These are phyloP conservation scores for Eueremaeus valkanovi DNA, from an alignment of 2,888 invertebrate genomes.

Conservation along the genomic window DNA sequence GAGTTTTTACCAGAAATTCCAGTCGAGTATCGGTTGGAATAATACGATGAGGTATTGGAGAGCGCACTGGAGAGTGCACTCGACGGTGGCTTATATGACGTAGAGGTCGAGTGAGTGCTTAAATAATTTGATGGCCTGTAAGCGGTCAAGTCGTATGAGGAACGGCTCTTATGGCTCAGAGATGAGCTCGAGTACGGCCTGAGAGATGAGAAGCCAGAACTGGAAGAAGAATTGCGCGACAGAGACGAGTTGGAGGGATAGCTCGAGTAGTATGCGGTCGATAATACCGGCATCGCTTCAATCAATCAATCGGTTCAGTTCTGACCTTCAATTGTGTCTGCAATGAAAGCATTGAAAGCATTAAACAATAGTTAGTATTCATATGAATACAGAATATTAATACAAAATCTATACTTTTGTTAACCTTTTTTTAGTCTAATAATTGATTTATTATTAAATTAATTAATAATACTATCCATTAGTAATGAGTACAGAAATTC, in stretches of 20 bases:
- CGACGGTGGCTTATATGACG: slow-evolving; percentile 1
- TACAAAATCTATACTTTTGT: no score
- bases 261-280: slow-evolving; percentile 11
- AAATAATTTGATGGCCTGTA: slow-evolving; percentile 5
- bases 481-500: neutral
- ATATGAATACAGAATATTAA: no score
- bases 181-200: neutral
- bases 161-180: neutral
- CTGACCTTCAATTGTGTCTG: neutral
- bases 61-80: neutral
- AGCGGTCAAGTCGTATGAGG: slow-evolving; percentile 4
- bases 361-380: no score
- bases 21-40: slow-evolving; percentile 13
- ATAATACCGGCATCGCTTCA: slow-evolving; percentile 11
- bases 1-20: slow-evolving; percentile 14
- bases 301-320: neutral
- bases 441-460: no score
- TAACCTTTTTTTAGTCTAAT: no score
- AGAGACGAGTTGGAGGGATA: neutral
- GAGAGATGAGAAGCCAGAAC: slow-evolving; percentile 33
- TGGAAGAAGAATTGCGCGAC: neutral
- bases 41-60: slow-evolving; percentile 14
- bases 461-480: no score
- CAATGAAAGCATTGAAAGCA: neutral
- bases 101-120: neutral